Conservation (phyloP, 2,113 vertebrate genomes). For the Tyrannus savana region DNA sequence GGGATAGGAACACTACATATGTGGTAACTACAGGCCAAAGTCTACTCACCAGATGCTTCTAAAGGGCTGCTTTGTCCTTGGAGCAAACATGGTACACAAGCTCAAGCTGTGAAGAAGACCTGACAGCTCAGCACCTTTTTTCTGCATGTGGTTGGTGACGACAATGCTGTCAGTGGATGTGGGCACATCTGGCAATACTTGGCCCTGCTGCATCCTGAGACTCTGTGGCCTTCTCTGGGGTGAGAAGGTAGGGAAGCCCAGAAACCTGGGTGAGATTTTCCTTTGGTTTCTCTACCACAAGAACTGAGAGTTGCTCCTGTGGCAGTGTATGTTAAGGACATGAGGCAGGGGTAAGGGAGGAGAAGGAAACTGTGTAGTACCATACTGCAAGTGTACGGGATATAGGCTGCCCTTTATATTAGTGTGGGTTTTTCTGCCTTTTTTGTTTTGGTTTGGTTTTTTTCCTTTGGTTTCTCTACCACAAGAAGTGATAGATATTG, state of each 20-base stretch:
- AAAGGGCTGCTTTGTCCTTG: not conserved
- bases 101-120: not conserved
- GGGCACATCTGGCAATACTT: not conserved
- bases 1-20: not conserved
- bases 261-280: not conserved
- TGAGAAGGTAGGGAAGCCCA: not conserved
- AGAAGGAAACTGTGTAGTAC: not conserved
- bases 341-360: not conserved
- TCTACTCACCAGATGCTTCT: not conserved
- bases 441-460: not conserved
- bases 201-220: not conserved
- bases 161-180: fast-evolving
- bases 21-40: not conserved
- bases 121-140: not conserved
- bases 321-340: fast-evolving
- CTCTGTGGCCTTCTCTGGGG: not conserved
- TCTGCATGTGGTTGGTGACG: not conserved
- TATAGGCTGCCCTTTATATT: not conserved
- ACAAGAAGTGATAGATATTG: not conserved
- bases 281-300: no score
- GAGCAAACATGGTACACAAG: not conserved
- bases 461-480: not conserved
- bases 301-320: not conserved
- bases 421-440: fast-evolving
- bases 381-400: not conserved